These are phyloP conservation scores for Paramacrobiotus metropolitanus DNA, from an alignment of 1,140 invertebrate genomes.

Conservation along the genomic window DNA sequence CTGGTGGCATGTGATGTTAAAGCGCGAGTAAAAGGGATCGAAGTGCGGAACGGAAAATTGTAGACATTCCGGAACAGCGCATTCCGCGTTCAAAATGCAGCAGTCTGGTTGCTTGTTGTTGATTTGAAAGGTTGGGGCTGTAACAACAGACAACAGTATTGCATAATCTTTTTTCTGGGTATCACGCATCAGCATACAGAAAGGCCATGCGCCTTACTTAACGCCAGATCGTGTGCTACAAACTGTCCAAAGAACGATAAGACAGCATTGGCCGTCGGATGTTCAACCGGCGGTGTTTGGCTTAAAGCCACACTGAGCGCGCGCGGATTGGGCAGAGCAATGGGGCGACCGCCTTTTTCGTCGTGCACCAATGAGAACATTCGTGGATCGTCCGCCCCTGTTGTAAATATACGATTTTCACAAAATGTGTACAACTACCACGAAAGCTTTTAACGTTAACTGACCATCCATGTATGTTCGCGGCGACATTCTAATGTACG, in stretches of 20 bases:
- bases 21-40: not conserved
- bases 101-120: not conserved
- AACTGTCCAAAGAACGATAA: conserved; percentile 16
- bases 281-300: not conserved
- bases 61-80: not conserved
- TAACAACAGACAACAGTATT: not conserved
- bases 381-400: not conserved
- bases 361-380: not conserved
- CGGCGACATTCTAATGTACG: conserved; percentile 32
- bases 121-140: not conserved
- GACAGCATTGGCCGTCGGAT: not conserved
- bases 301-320: not conserved
- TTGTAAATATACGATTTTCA: not conserved
- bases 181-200: not conserved
- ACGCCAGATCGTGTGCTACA: conserved; percentile 16
- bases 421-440: not conserved
- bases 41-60: not conserved
- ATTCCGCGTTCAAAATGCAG: not conserved
- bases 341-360: not conserved
- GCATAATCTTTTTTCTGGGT: not conserved
- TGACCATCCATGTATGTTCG: conserved; percentile 38
- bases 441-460: not conserved
- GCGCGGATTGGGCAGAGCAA: not conserved
- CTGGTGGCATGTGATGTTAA: not conserved
- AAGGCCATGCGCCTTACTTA: too few relatives aligned